Base-by-base conservation (phyloP, 2,113 vertebrate species). In the Pyrgilauda ruficollis region DNA sequence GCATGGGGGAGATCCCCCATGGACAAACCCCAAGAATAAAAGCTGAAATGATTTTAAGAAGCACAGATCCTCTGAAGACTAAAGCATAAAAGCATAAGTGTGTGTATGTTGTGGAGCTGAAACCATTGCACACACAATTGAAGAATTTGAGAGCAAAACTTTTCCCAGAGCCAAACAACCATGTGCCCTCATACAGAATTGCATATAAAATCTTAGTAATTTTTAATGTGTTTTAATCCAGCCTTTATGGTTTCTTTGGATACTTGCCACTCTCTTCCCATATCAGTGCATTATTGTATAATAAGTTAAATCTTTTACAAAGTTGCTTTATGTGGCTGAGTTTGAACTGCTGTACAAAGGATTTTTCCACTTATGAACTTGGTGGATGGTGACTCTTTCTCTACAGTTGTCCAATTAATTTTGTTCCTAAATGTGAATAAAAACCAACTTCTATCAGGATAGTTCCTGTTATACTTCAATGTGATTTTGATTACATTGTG, bases 351-450 rank as follows among this genome's bases (percentile, higher is more conserved):
- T 63, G 33, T 59, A 92, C 68, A 90, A 92, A 94, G 86, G 53
- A 81, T 87, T 93, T 96, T 94, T 96, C 77, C 55, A 64, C 35
- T 82, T 78, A 82, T 87, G 80, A 88, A 79, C 50, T 7, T 41
- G 69, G 56, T 4, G 12, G 56, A 81, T 21, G 46, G 59, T 58
- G 56, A 72, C 39, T 86, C n/a, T 93, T 44, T 94, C 63, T 81
- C 55, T 55, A 31, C 52, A 66, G n/a, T 82, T 76, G 69, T 89
- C 86, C 88, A 96, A 96, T 92, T 96, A 96, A 96, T 96, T 96
- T 87, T 89, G 8, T 80, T 84, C 92, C 69, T 90, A 72, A 88
- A 94, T 30, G 69, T 89, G 58, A 82, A 77, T 68, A 77, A 91
- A 61, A 76, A n/a, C 6, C 47, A 27, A 17, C 43, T 47, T 78